A percentile compares a stretch with the other conserved stretches of the same genome.
phyloP scores from a whole-genome alignment of 2,888 invertebrate genomes.

The Yponomeuta sedellus region DNA sequence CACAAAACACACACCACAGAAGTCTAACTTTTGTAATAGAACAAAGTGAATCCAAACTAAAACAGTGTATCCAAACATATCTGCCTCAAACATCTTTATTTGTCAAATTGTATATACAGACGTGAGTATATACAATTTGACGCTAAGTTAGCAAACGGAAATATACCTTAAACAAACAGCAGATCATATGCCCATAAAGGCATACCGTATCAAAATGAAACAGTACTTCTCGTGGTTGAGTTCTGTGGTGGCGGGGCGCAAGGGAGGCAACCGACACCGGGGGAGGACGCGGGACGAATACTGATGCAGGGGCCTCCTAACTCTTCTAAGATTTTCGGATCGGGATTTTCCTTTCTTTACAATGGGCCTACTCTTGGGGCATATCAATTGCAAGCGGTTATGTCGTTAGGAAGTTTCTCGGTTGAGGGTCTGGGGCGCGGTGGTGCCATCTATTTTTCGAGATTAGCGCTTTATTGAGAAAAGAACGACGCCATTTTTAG shows the following conservation, averaged over 20 bases:
- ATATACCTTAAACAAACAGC: too few relatives aligned
- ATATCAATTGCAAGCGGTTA: slow-evolving; percentile 77
- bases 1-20: not conserved
- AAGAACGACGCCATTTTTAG: slow-evolving; percentile 3
- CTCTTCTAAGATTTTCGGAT: slow-evolving; percentile 74
- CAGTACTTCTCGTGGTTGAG: not conserved
- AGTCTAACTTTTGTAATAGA: not conserved
- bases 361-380: slow-evolving; percentile 75
- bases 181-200: too few relatives aligned
- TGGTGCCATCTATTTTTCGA: slow-evolving; percentile 61
- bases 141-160: too few relatives aligned
- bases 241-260: not conserved
- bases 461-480: slow-evolving; percentile 40
- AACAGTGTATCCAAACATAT: too few relatives aligned
- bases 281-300: slow-evolving; percentile 56
- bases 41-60: not conserved
- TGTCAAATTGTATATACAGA: too few relatives aligned
- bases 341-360: slow-evolving; percentile 77
- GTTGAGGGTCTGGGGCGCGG: slow-evolving; percentile 42
- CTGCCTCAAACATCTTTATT: too few relatives aligned
- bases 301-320: slow-evolving; percentile 64
- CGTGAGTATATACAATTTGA: too few relatives aligned
- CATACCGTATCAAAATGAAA: too few relatives aligned
- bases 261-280: slow-evolving; percentile 59
- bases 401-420: slow-evolving; percentile 74